These are phyloP conservation scores for sheep (Ovis aries) DNA, from an alignment of 2,113 vertebrate species.

Conservation along the genomic window ARS-UI_Ramb_v3.0 NC_056073.1:47268501-47269000, in stretches of 20 bases:
- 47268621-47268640: not conserved
- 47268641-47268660: not conserved
- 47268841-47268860: not conserved
- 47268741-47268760: not conserved
- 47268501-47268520: conserved; percentile 92
- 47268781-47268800: not conserved
- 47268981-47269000: not conserved
- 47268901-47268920: not conserved
- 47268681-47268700: not conserved
- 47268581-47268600: conserved; percentile 75
- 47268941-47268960: not conserved
- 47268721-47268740: not conserved
- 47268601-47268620: conserved; percentile 73
- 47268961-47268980: not conserved
- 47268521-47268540: conserved; percentile 88
- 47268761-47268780: not conserved
- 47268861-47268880: not conserved
- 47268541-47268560: conserved; percentile 77
- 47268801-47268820: not conserved
- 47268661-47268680: not conserved
- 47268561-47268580: conserved; percentile 71
- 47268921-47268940: not conserved
- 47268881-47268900: not conserved
- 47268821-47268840: not conserved
- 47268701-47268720: not conserved